Evolutionary conservation across 2,888 invertebrate species (phyloP).

Genomic region (Troides oblongomaculatus): DNA sequence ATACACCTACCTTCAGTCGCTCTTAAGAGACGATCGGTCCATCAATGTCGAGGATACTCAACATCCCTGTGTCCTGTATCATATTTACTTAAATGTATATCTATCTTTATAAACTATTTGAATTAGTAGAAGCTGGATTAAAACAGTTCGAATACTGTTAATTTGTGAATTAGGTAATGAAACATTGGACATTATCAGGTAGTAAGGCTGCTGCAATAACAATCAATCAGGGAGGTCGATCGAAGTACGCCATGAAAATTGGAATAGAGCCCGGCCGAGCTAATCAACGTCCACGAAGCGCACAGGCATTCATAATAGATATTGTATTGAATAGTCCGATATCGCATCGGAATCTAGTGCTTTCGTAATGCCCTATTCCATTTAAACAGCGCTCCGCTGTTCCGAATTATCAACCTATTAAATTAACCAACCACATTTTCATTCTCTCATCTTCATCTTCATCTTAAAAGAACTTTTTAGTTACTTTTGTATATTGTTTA

Average conservation of each 20-base stretch:
- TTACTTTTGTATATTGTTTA: too few relatives aligned
- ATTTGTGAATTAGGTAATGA: constrained; percentile 17
- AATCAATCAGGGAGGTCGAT: constrained; percentile 65
- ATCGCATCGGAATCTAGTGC: constrained; percentile 58
- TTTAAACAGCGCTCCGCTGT: constrained; percentile 47
- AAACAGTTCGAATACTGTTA: not conserved
- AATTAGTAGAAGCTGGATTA: not conserved
- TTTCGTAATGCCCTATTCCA: constrained; percentile 51
- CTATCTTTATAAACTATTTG: too few relatives aligned
- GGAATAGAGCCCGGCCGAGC: constrained; percentile 57
- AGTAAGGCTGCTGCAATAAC: constrained; percentile 48
- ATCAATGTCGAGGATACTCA: too few relatives aligned
- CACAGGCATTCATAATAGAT: constrained; percentile 63
- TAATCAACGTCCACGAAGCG: constrained; percentile 62
- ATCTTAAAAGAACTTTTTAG: too few relatives aligned
- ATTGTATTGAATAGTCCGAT: constrained; percentile 66
- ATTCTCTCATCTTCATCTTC: too few relatives aligned
- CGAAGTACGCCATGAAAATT: constrained; percentile 64
- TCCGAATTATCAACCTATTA: constrained; percentile 13
- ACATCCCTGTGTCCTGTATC: too few relatives aligned
- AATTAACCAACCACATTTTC: constrained; percentile 19
- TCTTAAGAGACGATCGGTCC: too few relatives aligned
- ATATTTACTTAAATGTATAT: too few relatives aligned
- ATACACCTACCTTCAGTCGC: too few relatives aligned
- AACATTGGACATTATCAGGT: constrained; percentile 29